Base-by-base conservation (phyloP, 1,140 invertebrate species). In the Drusus annulatus region DNA sequence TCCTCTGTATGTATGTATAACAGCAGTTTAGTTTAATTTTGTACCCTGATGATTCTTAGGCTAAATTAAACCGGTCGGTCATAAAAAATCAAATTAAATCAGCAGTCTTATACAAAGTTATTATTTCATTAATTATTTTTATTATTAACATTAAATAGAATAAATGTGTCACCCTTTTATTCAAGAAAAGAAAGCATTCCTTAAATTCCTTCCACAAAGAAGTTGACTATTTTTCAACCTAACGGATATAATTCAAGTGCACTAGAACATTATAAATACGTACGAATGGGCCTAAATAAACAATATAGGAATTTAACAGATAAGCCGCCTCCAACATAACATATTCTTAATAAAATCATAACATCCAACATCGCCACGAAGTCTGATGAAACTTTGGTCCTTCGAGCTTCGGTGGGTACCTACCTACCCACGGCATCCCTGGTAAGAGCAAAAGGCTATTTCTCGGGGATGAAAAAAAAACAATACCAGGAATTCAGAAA, bases 401-500 rank as follows among this genome's bases (percentile, higher is more conserved):
- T 13, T 45, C 8, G 0, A 0, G 2, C 0, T 45, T 45, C 31
- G 36, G 36, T 13, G 0, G 36, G 36, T 36, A 36, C 2, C 0
- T 45, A 45, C 2, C 8, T 45, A 45, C 2, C 8, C 13, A 13
- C 13, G 36, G 31, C 31, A 36, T 45, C 8, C 36, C 10, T 45
- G 13, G 36, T 45, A 45, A 10, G 13, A 45, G 0, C 23, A 16
- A 8, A n/a, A 17, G 19, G 15, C 17, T 7, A 5, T 17, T 2
- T 71, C n/a, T 56, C 21, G n/a, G 54, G 36, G 28, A n/a, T 21
- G 17, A 45, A 60, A 76, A 74, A 73, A 23, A 58, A 62, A 76
- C 52, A 76, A 62, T 62, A 56, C 45, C 21, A 81, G 68, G 78
- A 81, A 81, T 81, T 19, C 36, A 28, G 25, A 73, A 74, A 28